Base-by-base conservation (phyloP, 23 tunicate genomes). In the Corella eumyota region DNA sequence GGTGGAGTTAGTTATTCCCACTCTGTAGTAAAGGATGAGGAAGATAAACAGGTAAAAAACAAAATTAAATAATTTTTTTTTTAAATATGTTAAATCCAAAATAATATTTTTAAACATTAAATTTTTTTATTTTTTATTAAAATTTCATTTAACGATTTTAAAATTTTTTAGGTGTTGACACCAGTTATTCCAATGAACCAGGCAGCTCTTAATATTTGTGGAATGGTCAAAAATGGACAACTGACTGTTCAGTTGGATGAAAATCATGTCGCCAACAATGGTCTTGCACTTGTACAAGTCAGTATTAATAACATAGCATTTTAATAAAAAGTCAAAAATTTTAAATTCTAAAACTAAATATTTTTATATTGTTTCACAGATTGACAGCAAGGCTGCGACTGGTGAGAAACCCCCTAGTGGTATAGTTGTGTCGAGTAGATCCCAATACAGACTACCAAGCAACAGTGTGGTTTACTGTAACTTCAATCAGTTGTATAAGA, bases 401-500 rank as follows among this genome's bases (percentile, higher is more conserved):
- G 96, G 96, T 6, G 96, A 88, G 50, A 88, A 88, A 47, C 66
- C 96, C 24, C 85, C 96, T 2, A 38, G 58, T 40, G 96, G 88
- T 17, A 67, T 88, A 1, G 62, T 79, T 36, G 96, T 64, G 30
- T 78, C 98, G 24, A 72, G 85, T 50, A 69, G 98, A 7, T 60
- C 80, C 0, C 98, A 92, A 58, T 92, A 92, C 66, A 36, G 98
- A 24, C 33, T 92, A 17, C 98, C 98, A 0, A 68, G 58, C 64
- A 76, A 92, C 44, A 93, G 86, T 7, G 60, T 92, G 27, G 93
- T 92, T 20, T 92, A 83, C 49, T 92, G 98, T 60, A 92, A 92
- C 75, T 92, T 92, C 76, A 92, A 92, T 65, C 98, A 92, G 46
- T 90, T 92, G 27, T 92, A 92, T 68, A 92, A 92, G 75, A 83